Conservation (phyloP, 1,140 invertebrate species). For the Ditylenchus dipsaci region DNA sequence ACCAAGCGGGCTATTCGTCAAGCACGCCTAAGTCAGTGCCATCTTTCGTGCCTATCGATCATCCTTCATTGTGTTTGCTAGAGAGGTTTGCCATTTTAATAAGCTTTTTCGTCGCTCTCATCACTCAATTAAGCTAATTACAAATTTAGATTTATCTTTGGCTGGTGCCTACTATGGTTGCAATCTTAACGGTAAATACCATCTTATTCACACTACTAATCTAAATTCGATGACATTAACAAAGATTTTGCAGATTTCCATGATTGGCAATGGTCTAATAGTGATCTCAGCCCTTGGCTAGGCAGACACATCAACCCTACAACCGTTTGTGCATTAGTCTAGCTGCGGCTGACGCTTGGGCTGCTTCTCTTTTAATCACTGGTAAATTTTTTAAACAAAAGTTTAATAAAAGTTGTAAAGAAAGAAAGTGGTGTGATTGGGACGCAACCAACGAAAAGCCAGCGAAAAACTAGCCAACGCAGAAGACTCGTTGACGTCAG, state of each 20-base stretch:
- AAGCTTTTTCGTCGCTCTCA: no score
- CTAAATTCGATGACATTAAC: not conserved
- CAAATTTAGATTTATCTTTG: conserved; percentile 25
- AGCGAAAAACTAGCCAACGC: no score
- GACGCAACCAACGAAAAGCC: no score
- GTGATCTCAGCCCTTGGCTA: conserved; percentile 34
- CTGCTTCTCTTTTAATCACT: conserved; percentile 36
- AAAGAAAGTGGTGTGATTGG: no score
- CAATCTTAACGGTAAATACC: conserved; percentile 28
- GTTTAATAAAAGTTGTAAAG: no score
- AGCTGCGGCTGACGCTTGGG: conserved; percentile 44
- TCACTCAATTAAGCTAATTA: no score
- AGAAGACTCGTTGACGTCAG: no score
- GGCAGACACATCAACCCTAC: conserved; percentile 41
- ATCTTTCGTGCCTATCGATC: not conserved
- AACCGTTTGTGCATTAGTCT: conserved; percentile 43
- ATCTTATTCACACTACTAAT: not conserved
- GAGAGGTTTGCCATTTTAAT: not conserved
- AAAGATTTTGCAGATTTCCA: conserved; percentile 32
- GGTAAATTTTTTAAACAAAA: conserved; percentile 29
- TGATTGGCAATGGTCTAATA: conserved; percentile 42
- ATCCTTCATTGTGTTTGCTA: not conserved
- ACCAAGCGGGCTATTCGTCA: not conserved
- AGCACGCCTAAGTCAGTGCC: not conserved
- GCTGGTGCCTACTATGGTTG: conserved; percentile 35